Evolutionary conservation across 2,888 invertebrate species (phyloP), one percentile per base, ranked within the genome.

Genomic region (Bedellia somnulentella): DNA sequence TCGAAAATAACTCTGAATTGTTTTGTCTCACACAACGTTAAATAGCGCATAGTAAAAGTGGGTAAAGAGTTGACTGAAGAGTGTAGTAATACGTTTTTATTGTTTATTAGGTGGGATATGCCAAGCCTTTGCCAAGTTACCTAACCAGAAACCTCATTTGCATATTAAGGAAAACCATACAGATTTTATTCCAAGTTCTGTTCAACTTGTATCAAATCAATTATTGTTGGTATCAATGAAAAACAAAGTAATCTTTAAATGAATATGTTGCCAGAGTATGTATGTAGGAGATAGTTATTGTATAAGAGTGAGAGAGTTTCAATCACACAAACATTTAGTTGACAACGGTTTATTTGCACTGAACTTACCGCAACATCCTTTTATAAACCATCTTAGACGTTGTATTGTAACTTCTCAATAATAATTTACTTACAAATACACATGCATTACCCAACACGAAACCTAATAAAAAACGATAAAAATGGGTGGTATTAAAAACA

Each of bases 341-440:
- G 59, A 61, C 60, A 71, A 63, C 59, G 68, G 60, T 71, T 70
- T 70, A 71, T 73, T 73, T 61, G 55, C 61, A 63, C 63, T 63
- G 52, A 68, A 66, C 70, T 71, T 66, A 70, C 70, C 67, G 63
- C 58, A 57, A n/a, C 52, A 47, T 58, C 57, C 53, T 58, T 59
- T 57, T 30, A 54, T 58, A 52, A 57, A 60, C 58, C 48, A 56
- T 71, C 71, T 73, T 71, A 73, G 71, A 71, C 63, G 61, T 49
- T 56, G 49, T 45, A 57, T n/a, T n/a, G n/a, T n/a, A n/a, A 56
- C 61, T 61, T 49, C 54, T 66, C 63, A 58, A 55, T 67, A 66
- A 71, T 73, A 71, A 73, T 67, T 71, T 67, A 71, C 68, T 70
- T 71, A 71, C 57, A 70, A 68, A 67, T 66, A 71, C 63, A 70